Evolutionary conservation across 2,888 invertebrate genomes (phyloP), one percentile per base, ranked within the genome.

Genomic region (Trileptium ribeirensis): DNA sequence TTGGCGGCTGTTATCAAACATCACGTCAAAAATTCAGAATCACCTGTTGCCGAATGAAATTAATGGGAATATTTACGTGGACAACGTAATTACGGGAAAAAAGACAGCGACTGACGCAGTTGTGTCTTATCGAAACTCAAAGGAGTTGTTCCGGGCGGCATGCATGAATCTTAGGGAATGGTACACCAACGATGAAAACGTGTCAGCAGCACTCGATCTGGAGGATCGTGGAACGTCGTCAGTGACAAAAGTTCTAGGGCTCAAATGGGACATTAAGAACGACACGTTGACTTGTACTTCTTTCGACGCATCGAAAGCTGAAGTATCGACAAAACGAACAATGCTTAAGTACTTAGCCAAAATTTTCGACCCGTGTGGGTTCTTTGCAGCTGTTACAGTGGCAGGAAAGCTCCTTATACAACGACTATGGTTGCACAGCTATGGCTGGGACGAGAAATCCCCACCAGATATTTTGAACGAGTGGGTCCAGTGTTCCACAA

Each of bases 341-440:
- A 74, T 84, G 31, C 79, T 86, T 8, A 80, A 82, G 34, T 24
- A 77, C 29, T 78, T 86, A 39, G 78, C 84, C 24, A 83, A 80
- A 19, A 39, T 82, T 0, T 85, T 82, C 74, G 83, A 86, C 75
- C 84, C 85, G 29, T 51, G 84, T n/a, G 86, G 85, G 0, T 78
- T 84, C 2, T 24, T 84, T 31, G 80, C 51, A 0, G 83, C 82
- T 29, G 82, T 83, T 34, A 82, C 38, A 19, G 81, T 84, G 67
- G 29, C 70, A 24, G 80, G 82, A 0, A 87, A 86, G 77, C 82
- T 84, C 0, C 38, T 86, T 8, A 74, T 87, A 37, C 86, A 87
- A 82, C 37, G 82, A 19, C 40, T 86, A 1, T 87, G 86, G 86
- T 79, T 80, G 31, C 36, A 74, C 24, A 78, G 83, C 1, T 3